Conservation (phyloP, 1,140 invertebrate species). For the Drosophila willistoni region DNA sequence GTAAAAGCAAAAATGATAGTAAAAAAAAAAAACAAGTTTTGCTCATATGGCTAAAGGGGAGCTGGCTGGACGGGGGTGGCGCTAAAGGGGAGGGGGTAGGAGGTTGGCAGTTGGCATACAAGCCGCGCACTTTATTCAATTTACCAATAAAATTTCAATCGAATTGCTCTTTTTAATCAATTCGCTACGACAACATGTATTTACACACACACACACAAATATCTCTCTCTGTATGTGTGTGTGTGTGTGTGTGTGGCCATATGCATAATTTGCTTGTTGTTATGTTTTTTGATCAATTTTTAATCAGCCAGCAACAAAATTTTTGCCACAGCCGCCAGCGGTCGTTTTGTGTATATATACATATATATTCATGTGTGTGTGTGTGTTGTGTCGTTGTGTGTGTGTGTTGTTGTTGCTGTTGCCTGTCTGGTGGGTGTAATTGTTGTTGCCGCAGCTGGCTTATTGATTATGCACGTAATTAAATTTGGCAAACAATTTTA, state of each 20-base stretch:
- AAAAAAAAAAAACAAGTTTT: slow-evolving; percentile 44
- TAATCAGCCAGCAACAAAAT: slow-evolving; percentile 62
- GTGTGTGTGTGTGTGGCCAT: slow-evolving; percentile 5
- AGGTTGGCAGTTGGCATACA: slow-evolving; percentile 17
- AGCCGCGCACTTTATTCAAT: slow-evolving; percentile 77
- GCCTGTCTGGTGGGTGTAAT: slow-evolving; percentile 16
- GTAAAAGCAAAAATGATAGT: slow-evolving; percentile 9
- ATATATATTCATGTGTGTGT: neutral
- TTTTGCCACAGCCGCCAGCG: slow-evolving; percentile 10
- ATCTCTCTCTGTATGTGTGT: neutral
- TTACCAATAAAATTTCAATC: slow-evolving; percentile 83
- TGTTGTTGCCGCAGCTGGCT: slow-evolving; percentile 33
- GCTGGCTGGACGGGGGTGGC: too few species aligned
- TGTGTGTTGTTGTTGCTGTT: slow-evolving; percentile 20
- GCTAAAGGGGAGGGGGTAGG: neutral
- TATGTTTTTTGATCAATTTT: slow-evolving; percentile 80
- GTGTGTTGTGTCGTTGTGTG: slow-evolving; percentile 11
- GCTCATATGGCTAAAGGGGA: neutral
- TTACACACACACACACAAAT: slow-evolving; percentile 16
- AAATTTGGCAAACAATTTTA: slow-evolving; percentile 66
- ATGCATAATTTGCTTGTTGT: slow-evolving; percentile 73
- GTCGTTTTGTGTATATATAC: neutral
- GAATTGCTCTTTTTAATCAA: slow-evolving; percentile 82
- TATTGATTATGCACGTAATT: slow-evolving; percentile 66
- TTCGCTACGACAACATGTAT: slow-evolving; percentile 55